A percentile compares a stretch with the other conserved stretches of the same genome.
These are phyloP conservation scores for Oreochromis grahami DNA, from an alignment of 2,797 vertebrate genomes.

Conservation along the genomic window DNA sequence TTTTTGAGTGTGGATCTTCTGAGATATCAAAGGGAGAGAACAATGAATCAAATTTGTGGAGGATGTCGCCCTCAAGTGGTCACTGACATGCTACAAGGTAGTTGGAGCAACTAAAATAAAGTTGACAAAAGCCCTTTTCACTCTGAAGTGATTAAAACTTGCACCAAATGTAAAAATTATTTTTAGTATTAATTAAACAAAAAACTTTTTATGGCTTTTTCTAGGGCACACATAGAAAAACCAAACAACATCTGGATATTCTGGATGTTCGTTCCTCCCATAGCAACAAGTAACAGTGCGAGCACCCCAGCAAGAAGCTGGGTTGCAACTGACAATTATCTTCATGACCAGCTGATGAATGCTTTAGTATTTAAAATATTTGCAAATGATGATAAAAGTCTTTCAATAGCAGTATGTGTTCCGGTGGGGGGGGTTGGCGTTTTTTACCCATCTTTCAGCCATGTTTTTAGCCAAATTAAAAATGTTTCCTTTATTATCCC, in stretches of 20 bases:
- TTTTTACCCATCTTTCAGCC: background rate
- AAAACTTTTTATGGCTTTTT: background rate
- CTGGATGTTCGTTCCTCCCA: background rate
- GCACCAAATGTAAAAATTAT: background rate
- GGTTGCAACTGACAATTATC: background rate
- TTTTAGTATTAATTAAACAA: background rate
- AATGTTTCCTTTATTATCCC: background rate
- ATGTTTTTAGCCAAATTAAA: background rate
- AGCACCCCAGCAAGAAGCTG: background rate
- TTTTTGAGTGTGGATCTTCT: background rate
- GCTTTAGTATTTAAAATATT: background rate
- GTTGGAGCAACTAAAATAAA: background rate
- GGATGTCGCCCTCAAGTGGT: slow-evolving; percentile 64
- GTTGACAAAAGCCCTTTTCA: background rate
- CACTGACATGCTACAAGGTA: background rate
- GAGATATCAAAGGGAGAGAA: background rate
- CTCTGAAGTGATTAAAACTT: background rate
- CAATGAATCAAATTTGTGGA: slow-evolving; percentile 27
- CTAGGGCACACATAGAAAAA: background rate
- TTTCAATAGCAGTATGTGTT: background rate
- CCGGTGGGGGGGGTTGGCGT: fast-evolving
- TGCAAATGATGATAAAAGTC: background rate
- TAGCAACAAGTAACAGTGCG: background rate
- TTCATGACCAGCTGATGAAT: background rate
- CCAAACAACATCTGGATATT: background rate